Evolutionary conservation across 2,113 vertebrate species (phyloP).

Genomic region (Cynocephalus volans): DNA sequence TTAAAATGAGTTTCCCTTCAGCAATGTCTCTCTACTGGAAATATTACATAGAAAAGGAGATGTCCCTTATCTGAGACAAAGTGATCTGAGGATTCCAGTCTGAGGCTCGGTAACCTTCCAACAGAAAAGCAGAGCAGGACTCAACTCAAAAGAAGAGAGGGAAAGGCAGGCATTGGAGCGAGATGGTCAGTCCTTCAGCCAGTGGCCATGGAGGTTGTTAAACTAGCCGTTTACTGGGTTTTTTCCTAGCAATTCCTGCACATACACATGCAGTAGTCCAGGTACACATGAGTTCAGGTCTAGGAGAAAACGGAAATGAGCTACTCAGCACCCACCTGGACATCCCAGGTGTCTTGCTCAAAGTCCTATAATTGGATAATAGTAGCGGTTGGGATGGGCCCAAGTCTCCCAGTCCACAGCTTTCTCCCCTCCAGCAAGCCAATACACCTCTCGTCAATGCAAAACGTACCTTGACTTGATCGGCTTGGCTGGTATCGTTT

Average conservation of each 20-base stretch:
- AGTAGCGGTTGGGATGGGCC: background rate
- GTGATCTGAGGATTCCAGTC: slow-evolving; percentile 82
- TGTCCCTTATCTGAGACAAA: slow-evolving; percentile 82
- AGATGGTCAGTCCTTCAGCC: background rate
- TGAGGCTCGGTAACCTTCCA: background rate
- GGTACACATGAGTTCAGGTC: background rate
- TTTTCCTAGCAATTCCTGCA: too few species aligned
- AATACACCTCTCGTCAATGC: fast-evolving
- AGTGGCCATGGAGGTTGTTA: fast-evolving
- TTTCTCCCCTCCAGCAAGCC: background rate
- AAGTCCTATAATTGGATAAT: background rate
- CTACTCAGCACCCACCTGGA: background rate
- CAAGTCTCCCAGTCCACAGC: background rate
- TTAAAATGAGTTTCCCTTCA: slow-evolving; percentile 87
- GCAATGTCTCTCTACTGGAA: slow-evolving; percentile 84
- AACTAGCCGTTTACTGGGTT: background rate
- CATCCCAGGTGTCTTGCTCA: background rate
- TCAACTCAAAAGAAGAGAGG: background rate
- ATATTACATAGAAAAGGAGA: slow-evolving; percentile 78
- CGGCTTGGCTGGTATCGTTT: background rate
- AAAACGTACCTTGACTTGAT: background rate
- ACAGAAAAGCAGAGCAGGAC: too few species aligned
- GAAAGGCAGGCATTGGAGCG: background rate
- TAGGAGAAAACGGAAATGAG: background rate
- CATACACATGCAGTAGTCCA: fast-evolving